These are phyloP conservation scores for Fragum fragum DNA, from an alignment of 2,888 invertebrate genomes.

Conservation along the genomic window DNA sequence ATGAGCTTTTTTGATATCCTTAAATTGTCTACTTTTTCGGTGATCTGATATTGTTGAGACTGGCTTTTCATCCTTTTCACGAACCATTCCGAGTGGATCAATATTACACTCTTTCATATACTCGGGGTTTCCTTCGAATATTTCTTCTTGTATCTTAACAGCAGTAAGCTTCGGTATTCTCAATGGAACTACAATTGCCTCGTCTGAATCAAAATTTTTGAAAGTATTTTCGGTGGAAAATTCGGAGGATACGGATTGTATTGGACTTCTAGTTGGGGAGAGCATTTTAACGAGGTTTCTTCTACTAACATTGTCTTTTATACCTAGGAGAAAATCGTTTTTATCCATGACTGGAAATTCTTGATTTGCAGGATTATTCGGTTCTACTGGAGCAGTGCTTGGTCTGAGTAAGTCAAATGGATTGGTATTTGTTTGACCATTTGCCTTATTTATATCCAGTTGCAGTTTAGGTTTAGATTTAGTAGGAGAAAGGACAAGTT, in stretches of 20 bases:
- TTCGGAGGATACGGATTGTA: background rate
- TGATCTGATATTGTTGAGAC: background rate
- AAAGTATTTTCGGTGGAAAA: background rate
- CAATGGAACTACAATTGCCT: conserved; percentile 15
- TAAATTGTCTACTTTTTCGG: conserved; percentile 5
- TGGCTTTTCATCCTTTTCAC: background rate
- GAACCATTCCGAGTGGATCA: conserved; percentile 2
- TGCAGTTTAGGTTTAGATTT: conserved; percentile 11
- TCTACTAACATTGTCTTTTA: conserved; percentile 47
- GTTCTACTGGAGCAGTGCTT: conserved; percentile 9
- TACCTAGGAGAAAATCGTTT: conserved; percentile 52
- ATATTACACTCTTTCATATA: conserved; percentile 44
- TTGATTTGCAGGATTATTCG: background rate
- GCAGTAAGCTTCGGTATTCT: conserved; percentile 64
- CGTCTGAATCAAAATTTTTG: background rate
- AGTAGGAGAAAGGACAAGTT: background rate
- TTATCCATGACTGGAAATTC: conserved; percentile 18
- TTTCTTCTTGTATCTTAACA: conserved; percentile 65
- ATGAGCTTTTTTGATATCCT: conserved; percentile 30
- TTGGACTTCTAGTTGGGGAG: conserved; percentile 12
- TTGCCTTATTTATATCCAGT: conserved; percentile 9
- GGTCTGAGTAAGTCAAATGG: background rate
- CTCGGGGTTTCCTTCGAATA: conserved; percentile 55
- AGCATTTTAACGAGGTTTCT: conserved; percentile 40
- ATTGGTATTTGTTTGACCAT: background rate